Percentiles rank a stretch among this genome's conserved stretches.
Evolutionary conservation across 2,797 vertebrate genomes (phyloP).

Genomic region (Mormyrus hasselquistii): DNA sequence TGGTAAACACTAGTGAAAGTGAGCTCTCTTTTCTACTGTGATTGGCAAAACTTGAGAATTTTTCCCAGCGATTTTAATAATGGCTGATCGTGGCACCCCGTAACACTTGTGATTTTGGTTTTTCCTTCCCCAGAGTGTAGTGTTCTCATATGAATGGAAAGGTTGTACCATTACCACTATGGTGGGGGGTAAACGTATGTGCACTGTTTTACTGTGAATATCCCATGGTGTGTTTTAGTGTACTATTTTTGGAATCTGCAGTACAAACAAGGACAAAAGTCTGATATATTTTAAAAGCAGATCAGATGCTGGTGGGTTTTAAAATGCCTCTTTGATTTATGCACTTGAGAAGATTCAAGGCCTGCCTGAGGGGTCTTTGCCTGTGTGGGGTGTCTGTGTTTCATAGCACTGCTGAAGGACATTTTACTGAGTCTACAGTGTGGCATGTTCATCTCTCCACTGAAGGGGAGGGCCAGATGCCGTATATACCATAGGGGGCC

Average conservation of each 20-base stretch:
- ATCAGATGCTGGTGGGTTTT: background rate
- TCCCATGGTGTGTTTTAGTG: background rate
- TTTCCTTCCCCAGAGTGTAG: background rate
- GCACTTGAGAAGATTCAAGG: background rate
- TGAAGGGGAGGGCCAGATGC: background rate
- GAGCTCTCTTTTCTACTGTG: background rate
- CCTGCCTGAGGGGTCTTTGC: background rate
- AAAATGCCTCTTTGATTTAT: background rate
- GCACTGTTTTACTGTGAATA: background rate
- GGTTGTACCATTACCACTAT: background rate
- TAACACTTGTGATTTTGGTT: background rate
- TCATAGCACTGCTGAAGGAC: background rate
- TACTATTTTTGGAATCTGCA: background rate
- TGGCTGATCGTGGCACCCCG: background rate
- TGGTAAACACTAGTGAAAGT: background rate
- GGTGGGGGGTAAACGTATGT: background rate
- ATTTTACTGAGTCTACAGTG: background rate
- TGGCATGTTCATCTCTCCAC: background rate
- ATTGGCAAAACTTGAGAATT: background rate
- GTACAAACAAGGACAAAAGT: background rate
- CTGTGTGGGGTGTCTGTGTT: background rate
- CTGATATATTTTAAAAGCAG: background rate
- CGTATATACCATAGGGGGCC: background rate
- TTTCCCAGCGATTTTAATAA: background rate
- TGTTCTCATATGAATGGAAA: background rate